Percentiles rank a stretch among this genome's conserved stretches.
These are phyloP conservation scores for Sarcophaga carnaria DNA, from an alignment of 2,888 invertebrate species.

Conservation along the genomic window DNA sequence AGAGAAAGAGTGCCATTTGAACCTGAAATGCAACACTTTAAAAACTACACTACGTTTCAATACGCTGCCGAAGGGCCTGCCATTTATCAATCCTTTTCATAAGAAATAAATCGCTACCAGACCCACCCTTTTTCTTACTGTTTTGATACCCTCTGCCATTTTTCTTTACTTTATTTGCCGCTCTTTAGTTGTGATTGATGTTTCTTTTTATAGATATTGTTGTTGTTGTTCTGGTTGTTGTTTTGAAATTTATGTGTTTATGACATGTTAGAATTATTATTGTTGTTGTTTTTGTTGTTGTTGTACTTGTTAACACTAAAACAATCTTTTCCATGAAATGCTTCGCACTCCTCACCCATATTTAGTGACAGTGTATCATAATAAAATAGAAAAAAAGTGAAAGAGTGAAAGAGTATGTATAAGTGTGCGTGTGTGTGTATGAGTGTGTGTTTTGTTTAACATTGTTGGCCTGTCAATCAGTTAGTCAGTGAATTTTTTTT, in stretches of 20 bases:
- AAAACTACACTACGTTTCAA: too few relatives aligned
- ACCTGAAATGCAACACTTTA: too few relatives aligned
- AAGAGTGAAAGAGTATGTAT: background rate
- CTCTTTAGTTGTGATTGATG: constrained; percentile 33
- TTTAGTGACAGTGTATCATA: background rate
- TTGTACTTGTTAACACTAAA: background rate
- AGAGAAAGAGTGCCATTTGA: too few relatives aligned
- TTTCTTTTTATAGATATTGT: constrained; percentile 9
- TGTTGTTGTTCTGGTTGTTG: background rate
- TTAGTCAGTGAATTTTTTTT: constrained; percentile 31
- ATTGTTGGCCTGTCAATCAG: constrained; percentile 50
- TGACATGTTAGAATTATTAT: constrained; percentile 4
- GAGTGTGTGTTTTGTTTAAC: constrained; percentile 3
- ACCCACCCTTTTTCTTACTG: background rate
- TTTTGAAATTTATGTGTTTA: constrained; percentile 10
- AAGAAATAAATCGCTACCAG: background rate
- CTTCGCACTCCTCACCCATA: background rate
- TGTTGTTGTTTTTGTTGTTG: background rate
- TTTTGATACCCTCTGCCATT: background rate
- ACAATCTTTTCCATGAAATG: background rate
- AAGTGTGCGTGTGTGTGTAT: background rate
- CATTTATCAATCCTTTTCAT: too few relatives aligned
- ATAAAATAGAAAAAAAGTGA: background rate
- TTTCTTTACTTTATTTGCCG: background rate
- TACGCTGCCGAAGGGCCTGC: too few relatives aligned